Evolutionary conservation across 2,113 vertebrate genomes (phyloP).

Genomic region (Gasterosteus nipponicus): DNA sequence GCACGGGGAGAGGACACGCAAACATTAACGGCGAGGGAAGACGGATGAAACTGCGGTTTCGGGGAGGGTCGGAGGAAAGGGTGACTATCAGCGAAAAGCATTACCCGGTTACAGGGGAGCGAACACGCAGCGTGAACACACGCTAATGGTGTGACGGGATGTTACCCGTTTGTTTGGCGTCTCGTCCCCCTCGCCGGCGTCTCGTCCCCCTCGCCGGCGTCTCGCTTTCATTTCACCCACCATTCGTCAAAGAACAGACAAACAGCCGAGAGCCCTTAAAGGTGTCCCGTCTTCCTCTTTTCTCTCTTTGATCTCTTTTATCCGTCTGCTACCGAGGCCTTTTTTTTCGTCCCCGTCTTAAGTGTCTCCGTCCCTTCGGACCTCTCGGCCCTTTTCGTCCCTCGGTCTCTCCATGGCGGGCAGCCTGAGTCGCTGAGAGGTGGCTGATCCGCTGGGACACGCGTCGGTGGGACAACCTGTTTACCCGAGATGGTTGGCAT

Average conservation of each 20-base stretch:
- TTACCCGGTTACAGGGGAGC: not conserved
- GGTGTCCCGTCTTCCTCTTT: slow-evolving; percentile 51
- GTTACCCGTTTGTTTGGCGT: slow-evolving; percentile 39
- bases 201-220: slow-evolving; percentile 22
- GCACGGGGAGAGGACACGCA: slow-evolving; percentile 32
- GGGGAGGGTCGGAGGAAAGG: not conserved
- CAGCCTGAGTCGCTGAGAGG: not conserved
- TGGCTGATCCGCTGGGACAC: not conserved
- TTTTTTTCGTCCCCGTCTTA: fast-evolving
- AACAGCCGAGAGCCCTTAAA: slow-evolving; percentile 57
- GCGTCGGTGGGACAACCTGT: too few species aligned
- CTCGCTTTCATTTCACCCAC: slow-evolving; percentile 63
- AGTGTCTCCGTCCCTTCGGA: not conserved
- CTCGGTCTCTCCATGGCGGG: not conserved
- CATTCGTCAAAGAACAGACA: slow-evolving; percentile 63
- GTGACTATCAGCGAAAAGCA: not conserved
- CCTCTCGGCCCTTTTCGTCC: fast-evolving
- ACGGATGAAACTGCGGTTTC: not conserved
- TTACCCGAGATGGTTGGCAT: not conserved
- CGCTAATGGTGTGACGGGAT: slow-evolving; percentile 41
- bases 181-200: slow-evolving; percentile 28
- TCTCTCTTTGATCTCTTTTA: too few species aligned
- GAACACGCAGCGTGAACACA: slow-evolving; percentile 9
- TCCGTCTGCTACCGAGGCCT: not conserved
- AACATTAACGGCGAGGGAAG: not conserved